Evolutionary conservation across 2,797 vertebrate genomes (phyloP), one percentile per base, ranked within the genome.

Genomic region (Epinephelus malabaricus): DNA sequence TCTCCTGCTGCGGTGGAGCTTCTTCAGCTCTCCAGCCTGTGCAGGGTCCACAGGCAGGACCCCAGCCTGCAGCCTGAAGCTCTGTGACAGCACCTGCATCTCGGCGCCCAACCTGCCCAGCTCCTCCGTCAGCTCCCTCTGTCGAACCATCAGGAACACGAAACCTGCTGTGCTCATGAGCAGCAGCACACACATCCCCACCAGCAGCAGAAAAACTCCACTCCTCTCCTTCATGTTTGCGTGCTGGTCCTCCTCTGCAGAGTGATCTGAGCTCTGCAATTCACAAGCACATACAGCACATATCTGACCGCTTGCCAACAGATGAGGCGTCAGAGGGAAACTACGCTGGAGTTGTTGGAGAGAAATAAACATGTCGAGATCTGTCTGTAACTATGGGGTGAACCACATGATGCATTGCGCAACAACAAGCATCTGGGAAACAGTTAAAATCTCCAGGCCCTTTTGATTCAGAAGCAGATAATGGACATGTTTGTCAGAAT

Each of bases 91-190:
- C 74, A 46, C 88, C 82, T 82, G 89, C 83, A 85, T 76, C 66
- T 89, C 90, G 2, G 69, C 88, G 72, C 96, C 93, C 90, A 97
- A 80, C 23, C 92, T 89, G 76, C 79, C 78, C 76, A 97, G 88
- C 63, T 96, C 95, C 17, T 85, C 89, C n/a, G 88, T 92, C 78
- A 97, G 92, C 67, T 94, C 92, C 61, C 81, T 88, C 93, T 96
- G 95, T 85, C 93, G 94, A 15, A 94, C 88, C 84, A 97, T 89
- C 54, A 96, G 87, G 55, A 96, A 93, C 64, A 96, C 76, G 0
- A 96, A 93, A 69, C 94, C 96, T 1, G 90, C 94, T 0, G 93
- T 94, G 75, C 92, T 94, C 49, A 97, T 92, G 27, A 95, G 92
- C 4, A 95, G 93, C 21, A 97, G 85, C 74, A 92, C 67, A 4